Percentiles rank a stretch among this genome's conserved stretches.
Evolutionary conservation across 2,888 invertebrate genomes (phyloP).

Genomic region (Sinodicranocentrus sp.): DNA sequence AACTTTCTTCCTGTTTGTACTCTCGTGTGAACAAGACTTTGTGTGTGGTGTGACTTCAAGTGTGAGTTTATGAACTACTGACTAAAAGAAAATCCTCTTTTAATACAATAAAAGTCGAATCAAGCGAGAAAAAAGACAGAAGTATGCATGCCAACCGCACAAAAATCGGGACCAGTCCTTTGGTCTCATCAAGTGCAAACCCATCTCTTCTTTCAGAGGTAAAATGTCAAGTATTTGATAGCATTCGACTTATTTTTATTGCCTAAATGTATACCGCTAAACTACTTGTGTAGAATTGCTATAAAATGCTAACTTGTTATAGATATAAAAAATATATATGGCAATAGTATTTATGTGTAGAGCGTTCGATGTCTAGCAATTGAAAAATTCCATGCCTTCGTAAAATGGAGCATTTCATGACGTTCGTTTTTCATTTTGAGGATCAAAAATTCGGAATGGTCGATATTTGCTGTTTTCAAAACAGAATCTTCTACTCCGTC

Average conservation of each 20-base stretch:
- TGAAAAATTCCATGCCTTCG: too few species aligned
- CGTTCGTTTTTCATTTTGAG: too few species aligned
- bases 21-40: too few species aligned
- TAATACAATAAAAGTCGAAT: slow-evolving; percentile 4
- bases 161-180: slow-evolving; percentile 75
- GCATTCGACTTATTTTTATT: slow-evolving; percentile 2
- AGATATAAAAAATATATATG: too few species aligned
- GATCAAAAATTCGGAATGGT: not conserved
- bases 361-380: not conserved
- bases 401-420: too few species aligned
- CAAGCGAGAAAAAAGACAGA: slow-evolving; percentile 7
- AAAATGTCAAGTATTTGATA: slow-evolving; percentile 45
- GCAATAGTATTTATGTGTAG: too few species aligned
- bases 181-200: slow-evolving; percentile 74
- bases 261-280: too few species aligned
- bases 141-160: slow-evolving; percentile 75
- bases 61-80: not conserved
- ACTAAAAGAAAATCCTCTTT: not conserved
- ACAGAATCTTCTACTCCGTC: too few species aligned
- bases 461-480: not conserved
- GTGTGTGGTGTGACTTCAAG: not conserved
- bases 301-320: too few species aligned
- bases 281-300: too few species aligned
- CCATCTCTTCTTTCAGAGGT: slow-evolving; percentile 75
- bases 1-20: not conserved